Evolutionary conservation across 2,797 vertebrate species (phyloP).

Genomic region (Streptopelia turtur): DNA sequence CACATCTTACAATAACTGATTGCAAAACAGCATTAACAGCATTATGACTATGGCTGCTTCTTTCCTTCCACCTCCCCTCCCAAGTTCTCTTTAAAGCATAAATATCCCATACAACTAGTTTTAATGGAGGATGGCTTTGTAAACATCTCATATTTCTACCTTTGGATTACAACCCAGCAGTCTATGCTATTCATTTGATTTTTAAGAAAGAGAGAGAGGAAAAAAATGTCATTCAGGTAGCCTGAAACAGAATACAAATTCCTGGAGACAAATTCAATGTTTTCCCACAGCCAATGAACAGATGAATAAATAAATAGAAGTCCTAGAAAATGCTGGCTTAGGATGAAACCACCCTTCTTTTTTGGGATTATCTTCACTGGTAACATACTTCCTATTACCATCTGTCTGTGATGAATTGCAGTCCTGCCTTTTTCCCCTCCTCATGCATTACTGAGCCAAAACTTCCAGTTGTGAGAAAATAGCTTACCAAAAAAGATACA

Average conservation of each 20-base stretch:
- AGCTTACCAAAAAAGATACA: not conserved
- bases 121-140: not conserved
- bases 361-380: not conserved
- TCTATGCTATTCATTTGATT: not conserved
- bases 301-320: not conserved
- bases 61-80: not conserved
- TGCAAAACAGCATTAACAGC: not conserved
- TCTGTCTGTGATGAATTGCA: not conserved
- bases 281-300: not conserved
- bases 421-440: not conserved
- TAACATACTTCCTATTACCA: not conserved
- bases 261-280: not conserved
- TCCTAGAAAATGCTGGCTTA: not conserved
- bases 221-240: not conserved
- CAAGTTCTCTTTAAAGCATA: not conserved
- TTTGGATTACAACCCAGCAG: not conserved
- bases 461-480: not conserved
- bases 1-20: rapidly evolving
- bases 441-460: not conserved
- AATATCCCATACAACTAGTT: not conserved
- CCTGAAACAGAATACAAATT: not conserved
- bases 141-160: not conserved
- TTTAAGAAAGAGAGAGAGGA: not conserved
- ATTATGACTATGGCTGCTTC: not conserved
- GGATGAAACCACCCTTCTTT: not conserved